Percentiles rank a stretch among this genome's conserved stretches.
Conservation (phyloP, 2,113 vertebrate genomes). For the Bos javanicus region DNA sequence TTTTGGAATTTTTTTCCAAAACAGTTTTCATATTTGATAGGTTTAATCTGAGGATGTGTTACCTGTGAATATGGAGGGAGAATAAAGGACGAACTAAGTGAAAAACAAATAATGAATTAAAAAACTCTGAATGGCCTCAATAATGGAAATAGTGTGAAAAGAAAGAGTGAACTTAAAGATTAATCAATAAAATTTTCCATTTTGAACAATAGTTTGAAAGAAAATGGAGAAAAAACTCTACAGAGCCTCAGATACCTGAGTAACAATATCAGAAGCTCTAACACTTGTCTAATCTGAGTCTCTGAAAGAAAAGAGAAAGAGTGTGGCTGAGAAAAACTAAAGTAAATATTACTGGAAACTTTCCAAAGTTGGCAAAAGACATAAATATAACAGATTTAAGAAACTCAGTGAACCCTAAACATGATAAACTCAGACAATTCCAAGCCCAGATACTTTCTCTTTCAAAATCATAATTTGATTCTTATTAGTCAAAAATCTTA, state of each 20-base stretch:
- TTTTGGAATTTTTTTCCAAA: not conserved
- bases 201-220: not conserved
- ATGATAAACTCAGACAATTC: not conserved
- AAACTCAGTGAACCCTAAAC: not conserved
- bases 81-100: not conserved
- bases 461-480: not conserved
- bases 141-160: not conserved
- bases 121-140: not conserved
- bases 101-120: not conserved
- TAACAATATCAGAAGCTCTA: not conserved
- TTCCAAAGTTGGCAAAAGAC: not conserved
- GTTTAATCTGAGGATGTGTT: not conserved
- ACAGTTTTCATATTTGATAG: not conserved
- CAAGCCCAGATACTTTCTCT: not conserved
- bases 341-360: not conserved
- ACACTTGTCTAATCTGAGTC: not conserved
- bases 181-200: not conserved
- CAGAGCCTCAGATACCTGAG: not conserved
- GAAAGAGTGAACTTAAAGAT: not conserved
- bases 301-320: not conserved
- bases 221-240: not conserved
- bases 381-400: not conserved
- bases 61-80: not conserved
- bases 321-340: not conserved
- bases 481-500: not conserved